Percentiles rank a stretch among this genome's conserved stretches.
phyloP scores from a whole-genome alignment of 2,888 invertebrate genomes.

The Hypolimnas misippus region DNA sequence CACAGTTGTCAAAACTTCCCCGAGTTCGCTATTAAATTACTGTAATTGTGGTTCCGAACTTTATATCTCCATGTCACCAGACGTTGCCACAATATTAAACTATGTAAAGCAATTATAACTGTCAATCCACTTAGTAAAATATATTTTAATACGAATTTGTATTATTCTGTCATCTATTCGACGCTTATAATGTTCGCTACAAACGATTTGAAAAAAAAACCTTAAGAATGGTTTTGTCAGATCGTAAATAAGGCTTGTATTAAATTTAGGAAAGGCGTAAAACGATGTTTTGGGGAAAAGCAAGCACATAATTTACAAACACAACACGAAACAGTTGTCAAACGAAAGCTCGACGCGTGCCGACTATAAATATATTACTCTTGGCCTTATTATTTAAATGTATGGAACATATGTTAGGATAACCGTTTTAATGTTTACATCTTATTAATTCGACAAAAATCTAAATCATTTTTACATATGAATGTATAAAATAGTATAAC shows the following conservation, averaged over 20 bases:
- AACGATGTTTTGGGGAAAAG: constrained; percentile 47
- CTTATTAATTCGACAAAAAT: constrained; percentile 17
- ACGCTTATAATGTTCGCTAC: background rate
- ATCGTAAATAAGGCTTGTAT: constrained; percentile 46
- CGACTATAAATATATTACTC: constrained; percentile 47
- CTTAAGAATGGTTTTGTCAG: constrained; percentile 35
- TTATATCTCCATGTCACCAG: constrained; percentile 63
- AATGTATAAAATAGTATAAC: background rate
- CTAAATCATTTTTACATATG: constrained; percentile 3
- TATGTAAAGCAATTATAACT: constrained; percentile 53
- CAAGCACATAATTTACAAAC: constrained; percentile 49
- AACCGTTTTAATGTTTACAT: constrained; percentile 19
- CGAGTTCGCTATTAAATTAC: constrained; percentile 65
- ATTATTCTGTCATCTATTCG: background rate
- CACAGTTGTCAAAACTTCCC: constrained; percentile 56
- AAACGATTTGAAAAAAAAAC: constrained; percentile 32
- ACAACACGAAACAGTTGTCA: constrained; percentile 49
- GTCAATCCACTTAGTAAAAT: constrained; percentile 45
- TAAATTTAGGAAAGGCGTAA: constrained; percentile 48
- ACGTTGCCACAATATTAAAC: constrained; percentile 63
- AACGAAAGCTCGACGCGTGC: constrained; percentile 48
- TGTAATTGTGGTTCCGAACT: constrained; percentile 65
- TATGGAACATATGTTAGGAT: constrained; percentile 33
- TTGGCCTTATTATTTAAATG: constrained; percentile 46
- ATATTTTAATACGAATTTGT: background rate